A percentile compares a stretch with the other conserved stretches of the same genome.
phyloP scores from a whole-genome alignment of 2,113 vertebrate species.

The Plotosus lineatus region DNA sequence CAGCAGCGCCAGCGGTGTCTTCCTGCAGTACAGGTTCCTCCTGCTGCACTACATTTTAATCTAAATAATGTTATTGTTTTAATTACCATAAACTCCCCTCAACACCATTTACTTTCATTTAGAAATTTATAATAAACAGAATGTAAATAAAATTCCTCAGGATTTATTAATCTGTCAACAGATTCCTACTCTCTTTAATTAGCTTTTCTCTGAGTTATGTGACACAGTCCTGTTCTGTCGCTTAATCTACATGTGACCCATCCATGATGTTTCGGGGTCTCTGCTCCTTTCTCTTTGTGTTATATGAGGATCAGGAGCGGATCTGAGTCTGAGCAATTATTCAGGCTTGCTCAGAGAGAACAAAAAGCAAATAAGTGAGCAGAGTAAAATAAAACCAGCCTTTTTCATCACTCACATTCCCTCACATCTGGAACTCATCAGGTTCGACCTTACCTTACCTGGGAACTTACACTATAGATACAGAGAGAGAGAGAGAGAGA shows the following conservation, averaged over 20 bases:
- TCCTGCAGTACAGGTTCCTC: background rate
- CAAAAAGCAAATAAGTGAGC: no score
- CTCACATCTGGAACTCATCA: no score
- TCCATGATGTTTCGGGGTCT: no score
- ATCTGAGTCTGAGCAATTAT: background rate
- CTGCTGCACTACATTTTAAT: background rate
- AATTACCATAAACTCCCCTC: background rate
- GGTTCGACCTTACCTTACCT: no score
- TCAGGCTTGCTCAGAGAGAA: no score
- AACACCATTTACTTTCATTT: background rate
- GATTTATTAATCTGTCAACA: background rate
- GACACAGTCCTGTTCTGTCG: background rate
- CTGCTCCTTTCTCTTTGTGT: background rate
- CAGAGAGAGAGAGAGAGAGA: background rate
- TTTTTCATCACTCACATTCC: no score
- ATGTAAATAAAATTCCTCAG: background rate
- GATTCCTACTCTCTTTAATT: background rate
- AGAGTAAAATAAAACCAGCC: no score
- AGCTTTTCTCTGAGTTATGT: background rate
- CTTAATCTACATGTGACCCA: no score
- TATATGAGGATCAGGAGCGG: background rate
- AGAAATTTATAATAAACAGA: background rate
- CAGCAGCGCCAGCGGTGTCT: background rate
- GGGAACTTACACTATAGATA: background rate
- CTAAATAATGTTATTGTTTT: background rate